Percentiles rank a stretch among this genome's conserved stretches.
phyloP scores from a whole-genome alignment of 2,888 invertebrate genomes.

The Scrobipalpa costella region DNA sequence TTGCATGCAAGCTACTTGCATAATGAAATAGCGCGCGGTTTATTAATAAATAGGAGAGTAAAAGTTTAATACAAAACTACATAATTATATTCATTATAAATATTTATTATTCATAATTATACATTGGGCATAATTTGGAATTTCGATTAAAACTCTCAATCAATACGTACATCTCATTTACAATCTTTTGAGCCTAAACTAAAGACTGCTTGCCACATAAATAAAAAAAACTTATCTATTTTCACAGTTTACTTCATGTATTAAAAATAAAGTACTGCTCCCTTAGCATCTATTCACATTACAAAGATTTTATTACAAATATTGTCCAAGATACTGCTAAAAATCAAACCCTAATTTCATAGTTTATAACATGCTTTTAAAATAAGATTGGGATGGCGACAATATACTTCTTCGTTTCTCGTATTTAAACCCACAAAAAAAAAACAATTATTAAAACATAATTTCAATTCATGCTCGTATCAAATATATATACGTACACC shows the following conservation, averaged over 20 bases:
- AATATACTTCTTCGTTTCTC: not conserved
- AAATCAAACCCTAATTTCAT: not conserved
- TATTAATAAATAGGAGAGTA: not conserved
- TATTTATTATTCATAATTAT: conserved; percentile 73
- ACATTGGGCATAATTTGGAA: conserved; percentile 73
- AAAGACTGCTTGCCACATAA: conserved; percentile 12
- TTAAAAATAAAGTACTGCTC: conserved; percentile 45
- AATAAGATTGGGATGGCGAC: not conserved
- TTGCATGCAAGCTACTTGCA: too few species aligned
- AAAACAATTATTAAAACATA: conserved; percentile 4
- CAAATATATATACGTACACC: not conserved
- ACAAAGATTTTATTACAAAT: not conserved
- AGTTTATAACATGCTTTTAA: too few species aligned
- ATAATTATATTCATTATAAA: conserved; percentile 67
- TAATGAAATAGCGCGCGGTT: too few species aligned
- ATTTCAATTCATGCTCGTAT: conserved; percentile 1
- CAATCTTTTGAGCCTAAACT: conserved; percentile 21
- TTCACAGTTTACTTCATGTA: conserved; percentile 32
- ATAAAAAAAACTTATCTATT: conserved; percentile 29
- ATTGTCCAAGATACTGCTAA: not conserved
- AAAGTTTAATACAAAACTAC: conserved; percentile 12
- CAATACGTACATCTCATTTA: conserved; percentile 27
- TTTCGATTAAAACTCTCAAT: conserved; percentile 50
- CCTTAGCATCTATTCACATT: conserved; percentile 20
- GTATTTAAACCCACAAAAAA: not conserved